These are phyloP conservation scores for Ganaspis brasiliensis DNA, from an alignment of 2,888 invertebrate genomes.

Conservation along the genomic window DNA sequence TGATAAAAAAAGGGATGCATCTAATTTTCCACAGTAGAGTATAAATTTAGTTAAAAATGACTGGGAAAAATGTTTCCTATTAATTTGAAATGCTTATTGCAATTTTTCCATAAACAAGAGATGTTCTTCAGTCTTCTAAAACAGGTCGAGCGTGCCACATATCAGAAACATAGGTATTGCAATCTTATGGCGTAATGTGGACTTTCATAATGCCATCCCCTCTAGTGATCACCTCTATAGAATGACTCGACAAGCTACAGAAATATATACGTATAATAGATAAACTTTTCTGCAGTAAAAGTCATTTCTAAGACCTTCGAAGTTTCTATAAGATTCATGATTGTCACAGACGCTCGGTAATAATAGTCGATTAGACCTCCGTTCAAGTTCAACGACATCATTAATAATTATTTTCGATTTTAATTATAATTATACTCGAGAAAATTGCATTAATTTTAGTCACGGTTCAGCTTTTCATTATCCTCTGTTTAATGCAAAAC, in stretches of 20 bases:
- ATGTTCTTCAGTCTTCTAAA: slow-evolving; percentile 61
- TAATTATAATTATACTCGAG: not conserved
- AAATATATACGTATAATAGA: slow-evolving; percentile 22
- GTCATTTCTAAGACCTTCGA: slow-evolving; percentile 44
- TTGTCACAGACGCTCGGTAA: not conserved
- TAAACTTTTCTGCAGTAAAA: slow-evolving; percentile 28
- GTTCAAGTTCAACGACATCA: slow-evolving; percentile 23
- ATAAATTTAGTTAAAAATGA: no score
- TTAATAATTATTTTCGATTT: not conserved
- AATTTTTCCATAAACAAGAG: slow-evolving; percentile 57
- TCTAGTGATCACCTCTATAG: slow-evolving; percentile 53
- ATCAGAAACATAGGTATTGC: slow-evolving; percentile 64
- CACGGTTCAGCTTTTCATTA: not conserved
- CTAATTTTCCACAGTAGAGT: no score
- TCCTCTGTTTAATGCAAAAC: no score
- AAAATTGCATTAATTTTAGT: not conserved
- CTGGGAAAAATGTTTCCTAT: not conserved
- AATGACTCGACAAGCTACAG: slow-evolving; percentile 21
- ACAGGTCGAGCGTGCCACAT: slow-evolving; percentile 61
- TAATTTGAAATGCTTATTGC: not conserved
- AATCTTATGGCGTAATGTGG: slow-evolving; percentile 68
- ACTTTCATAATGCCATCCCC: slow-evolving; percentile 70
- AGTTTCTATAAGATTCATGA: slow-evolving; percentile 25
- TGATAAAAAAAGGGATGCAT: not conserved
- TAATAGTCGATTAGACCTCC: not conserved